phyloP scores from a whole-genome alignment of 2,888 invertebrate genomes.

The Isoperla grammatica region DNA sequence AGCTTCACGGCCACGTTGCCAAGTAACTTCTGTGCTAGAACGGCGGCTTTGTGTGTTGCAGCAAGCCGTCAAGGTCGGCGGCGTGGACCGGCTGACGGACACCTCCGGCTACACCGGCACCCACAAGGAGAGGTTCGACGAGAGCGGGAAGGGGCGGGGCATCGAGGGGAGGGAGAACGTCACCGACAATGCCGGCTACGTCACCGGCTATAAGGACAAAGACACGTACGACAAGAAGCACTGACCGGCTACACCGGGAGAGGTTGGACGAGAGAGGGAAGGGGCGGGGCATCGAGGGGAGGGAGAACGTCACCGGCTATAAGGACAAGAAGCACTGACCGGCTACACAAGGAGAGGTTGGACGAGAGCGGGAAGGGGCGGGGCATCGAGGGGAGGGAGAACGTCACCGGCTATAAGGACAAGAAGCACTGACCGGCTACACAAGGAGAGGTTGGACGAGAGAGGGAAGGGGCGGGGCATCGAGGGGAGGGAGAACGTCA shows the following conservation, averaged over 20 bases:
- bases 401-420: constrained; percentile 39
- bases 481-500: no score
- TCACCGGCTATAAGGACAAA: constrained; percentile 40
- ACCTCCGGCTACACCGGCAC: constrained; percentile 43
- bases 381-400: constrained; percentile 42
- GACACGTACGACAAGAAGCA: constrained; percentile 35
- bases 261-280: constrained; percentile 44
- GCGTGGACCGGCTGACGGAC: constrained; percentile 42
- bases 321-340: constrained; percentile 37
- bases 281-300: constrained; percentile 43
- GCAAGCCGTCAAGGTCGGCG: background rate
- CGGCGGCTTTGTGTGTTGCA: no score
- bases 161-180: constrained; percentile 42
- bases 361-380: constrained; percentile 43
- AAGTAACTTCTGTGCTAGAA: no score
- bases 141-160: constrained; percentile 42
- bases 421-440: constrained; percentile 42
- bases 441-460: constrained; percentile 34
- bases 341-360: constrained; percentile 43
- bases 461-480: constrained; percentile 22
- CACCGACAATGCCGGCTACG: constrained; percentile 41
- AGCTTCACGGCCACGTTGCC: no score
- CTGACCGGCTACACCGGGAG: constrained; percentile 39
- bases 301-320: constrained; percentile 43
- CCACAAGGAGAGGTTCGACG: constrained; percentile 44